Base-by-base conservation (phyloP, 2,888 invertebrate species). In the Eupithecia exiguata region DNA sequence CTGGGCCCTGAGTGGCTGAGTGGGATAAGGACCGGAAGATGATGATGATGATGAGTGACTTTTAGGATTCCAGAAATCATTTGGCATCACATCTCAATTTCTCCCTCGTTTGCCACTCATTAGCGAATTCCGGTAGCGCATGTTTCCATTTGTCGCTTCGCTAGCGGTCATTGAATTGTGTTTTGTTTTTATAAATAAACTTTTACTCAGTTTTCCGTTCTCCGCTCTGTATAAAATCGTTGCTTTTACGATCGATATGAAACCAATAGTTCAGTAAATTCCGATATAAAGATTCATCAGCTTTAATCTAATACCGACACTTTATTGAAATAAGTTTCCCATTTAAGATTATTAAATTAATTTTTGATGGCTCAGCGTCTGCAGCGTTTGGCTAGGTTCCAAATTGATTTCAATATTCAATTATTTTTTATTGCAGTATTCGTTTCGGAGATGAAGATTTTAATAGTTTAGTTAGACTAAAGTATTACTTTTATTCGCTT, bases 161-260 rank as follows among this genome's bases (percentile, higher is more conserved):
- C 82, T 77, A 82, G 69, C 87, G 92, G 92, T 92, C 91, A 91
- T 87, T 83, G 91, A 78, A 88, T 92, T 88, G 85, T 84, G 58
- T 58, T 83, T 81, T 83, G 81, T 84, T 84, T 58, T 25, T 87
- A 87, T 86, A 87, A 85, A 86, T 86, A 84, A 82, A 84, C 82
- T 70, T 72, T 79, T 76, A 66, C 66, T 21, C 66, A 40, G 66
- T 66, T 79, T 74, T 78, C 43, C 49, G n/a, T 49, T 63, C 40
- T 21, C 66, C 12, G 63, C n/a, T 35, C 63, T 38, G 63, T 38
- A 38, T 40, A 25, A 66, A 66, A 40, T 66, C 12, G 38, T 66
- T 14, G 5, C 21, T 40, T 25, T 66, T 66, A 40, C 40, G 40
- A 40, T 21, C 38, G 25, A 40, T 40, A 25, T 43, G 25, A 66